Percentiles rank a stretch among this genome's conserved stretches.
These are phyloP conservation scores for Aphis craccivora DNA, from an alignment of 1,140 invertebrate genomes.

Conservation along the genomic window DNA sequence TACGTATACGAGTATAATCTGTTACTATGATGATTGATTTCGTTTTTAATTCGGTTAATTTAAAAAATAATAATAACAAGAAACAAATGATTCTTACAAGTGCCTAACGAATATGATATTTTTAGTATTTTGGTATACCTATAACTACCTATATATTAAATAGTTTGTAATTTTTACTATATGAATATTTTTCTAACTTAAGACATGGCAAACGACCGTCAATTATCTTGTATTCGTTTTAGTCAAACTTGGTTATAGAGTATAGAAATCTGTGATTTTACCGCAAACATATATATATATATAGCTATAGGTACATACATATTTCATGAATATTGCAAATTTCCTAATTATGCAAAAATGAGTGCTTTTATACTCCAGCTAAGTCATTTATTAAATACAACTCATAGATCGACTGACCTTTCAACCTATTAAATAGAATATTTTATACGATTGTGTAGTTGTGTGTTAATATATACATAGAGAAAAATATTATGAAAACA, in stretches of 20 bases:
- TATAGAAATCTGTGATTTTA: background rate
- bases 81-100: background rate
- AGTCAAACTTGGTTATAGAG: background rate
- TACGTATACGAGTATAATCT: background rate
- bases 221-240: background rate
- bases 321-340: background rate
- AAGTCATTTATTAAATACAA: background rate
- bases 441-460: background rate
- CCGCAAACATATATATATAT: background rate
- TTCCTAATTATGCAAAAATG: background rate
- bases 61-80: background rate
- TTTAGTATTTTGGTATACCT: background rate
- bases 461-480: background rate
- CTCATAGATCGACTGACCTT: background rate
- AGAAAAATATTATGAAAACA: conserved; percentile 2
- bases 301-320: background rate
- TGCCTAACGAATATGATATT: background rate
- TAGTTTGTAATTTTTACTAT: background rate
- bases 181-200: background rate
- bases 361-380: background rate
- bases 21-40: background rate
- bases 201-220: background rate
- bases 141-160: background rate
- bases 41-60: background rate
- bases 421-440: background rate